Conservation (phyloP, 2,797 vertebrate genomes). For the Telmatherina bonti region DNA sequence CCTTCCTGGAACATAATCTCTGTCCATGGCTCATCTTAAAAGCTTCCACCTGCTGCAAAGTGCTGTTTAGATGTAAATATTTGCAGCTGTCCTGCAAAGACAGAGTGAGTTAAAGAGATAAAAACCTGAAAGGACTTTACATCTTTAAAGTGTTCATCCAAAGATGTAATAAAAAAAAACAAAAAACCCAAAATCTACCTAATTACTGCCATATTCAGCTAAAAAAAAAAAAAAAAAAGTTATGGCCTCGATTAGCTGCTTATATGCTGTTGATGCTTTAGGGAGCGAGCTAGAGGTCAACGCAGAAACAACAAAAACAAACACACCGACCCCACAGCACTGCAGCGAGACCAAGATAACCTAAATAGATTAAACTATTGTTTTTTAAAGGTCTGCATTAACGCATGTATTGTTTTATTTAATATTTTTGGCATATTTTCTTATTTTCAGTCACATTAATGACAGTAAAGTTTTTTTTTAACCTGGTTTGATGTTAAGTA, state of each 20-base stretch:
- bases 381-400: no score
- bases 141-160: conserved; percentile 2
- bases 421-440: no score
- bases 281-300: no score
- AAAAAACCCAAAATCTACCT: not conserved
- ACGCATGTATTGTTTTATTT: no score
- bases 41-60: conserved; percentile 58
- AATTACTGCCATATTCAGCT: not conserved
- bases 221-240: no score
- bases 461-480: no score
- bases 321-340: no score
- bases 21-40: conserved; percentile 42
- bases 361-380: no score
- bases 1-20: conserved; percentile 17
- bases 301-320: no score
- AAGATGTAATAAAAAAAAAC: not conserved
- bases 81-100: conserved; percentile 32
- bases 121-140: conserved; percentile 25
- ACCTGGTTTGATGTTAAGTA: no score
- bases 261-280: not conserved
- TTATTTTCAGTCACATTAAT: no score
- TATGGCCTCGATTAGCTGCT: not conserved
- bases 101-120: conserved; percentile 4
- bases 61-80: conserved; percentile 36
- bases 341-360: no score